These are phyloP conservation scores for Natator depressus DNA, from an alignment of 2,113 vertebrate genomes.

Conservation along the genomic window DNA sequence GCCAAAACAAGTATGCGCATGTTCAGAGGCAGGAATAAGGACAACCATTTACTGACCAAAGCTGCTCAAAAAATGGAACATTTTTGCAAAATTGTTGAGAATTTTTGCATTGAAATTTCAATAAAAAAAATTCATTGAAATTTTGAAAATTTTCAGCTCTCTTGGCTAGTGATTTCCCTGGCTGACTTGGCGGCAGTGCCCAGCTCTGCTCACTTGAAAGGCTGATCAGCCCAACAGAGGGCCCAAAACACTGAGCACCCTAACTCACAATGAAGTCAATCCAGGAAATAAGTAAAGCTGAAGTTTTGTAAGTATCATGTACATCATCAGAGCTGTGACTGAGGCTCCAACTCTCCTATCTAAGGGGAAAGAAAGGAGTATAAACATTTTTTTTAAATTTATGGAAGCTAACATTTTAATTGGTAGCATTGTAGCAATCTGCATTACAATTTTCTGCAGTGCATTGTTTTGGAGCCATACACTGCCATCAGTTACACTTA, in stretches of 20 bases:
- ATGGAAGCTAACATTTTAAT: background rate
- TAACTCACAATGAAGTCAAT: background rate
- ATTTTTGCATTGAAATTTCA: background rate
- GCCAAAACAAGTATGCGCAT: background rate
- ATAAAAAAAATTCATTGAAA: background rate
- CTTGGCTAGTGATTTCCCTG: slow-evolving; percentile 7
- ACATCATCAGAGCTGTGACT: background rate
- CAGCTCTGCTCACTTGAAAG: background rate
- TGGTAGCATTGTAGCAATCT: background rate
- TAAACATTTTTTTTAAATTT: background rate
- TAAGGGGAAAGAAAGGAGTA: background rate
- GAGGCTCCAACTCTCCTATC: background rate
- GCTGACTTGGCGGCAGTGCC: background rate
- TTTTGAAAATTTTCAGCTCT: background rate
- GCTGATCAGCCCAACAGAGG: background rate
- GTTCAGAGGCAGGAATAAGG: background rate
- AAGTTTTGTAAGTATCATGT: background rate
- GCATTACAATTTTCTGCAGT: background rate
- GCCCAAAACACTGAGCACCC: background rate
- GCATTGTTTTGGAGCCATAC: background rate
- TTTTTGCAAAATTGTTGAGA: background rate
- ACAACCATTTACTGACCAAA: background rate
- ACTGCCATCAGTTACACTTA: background rate
- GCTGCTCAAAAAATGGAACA: background rate
- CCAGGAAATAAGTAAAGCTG: background rate